Evolutionary conservation across 2,888 invertebrate genomes (phyloP).

Genomic region (Eupelmus urozonus): DNA sequence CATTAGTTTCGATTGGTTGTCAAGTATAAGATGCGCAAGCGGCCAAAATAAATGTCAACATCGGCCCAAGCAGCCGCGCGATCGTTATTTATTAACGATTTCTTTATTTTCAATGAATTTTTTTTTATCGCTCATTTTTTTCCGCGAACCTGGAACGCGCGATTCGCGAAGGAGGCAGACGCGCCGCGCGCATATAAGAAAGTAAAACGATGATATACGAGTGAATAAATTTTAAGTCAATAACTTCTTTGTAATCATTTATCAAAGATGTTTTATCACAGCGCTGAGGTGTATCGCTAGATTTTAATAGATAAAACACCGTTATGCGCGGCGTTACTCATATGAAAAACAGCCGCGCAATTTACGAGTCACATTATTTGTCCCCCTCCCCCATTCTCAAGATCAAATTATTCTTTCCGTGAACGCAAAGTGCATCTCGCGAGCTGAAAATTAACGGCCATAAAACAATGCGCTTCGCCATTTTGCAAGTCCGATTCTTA

Average conservation of each 20-base stretch:
- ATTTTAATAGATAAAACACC: constrained; percentile 53
- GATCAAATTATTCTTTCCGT: constrained; percentile 49
- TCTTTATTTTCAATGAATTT: neutral
- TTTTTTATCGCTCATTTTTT: neutral
- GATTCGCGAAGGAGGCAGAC: too few species aligned
- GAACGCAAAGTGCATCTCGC: constrained; percentile 20
- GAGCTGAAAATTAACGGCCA: constrained; percentile 26
- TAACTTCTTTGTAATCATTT: constrained; percentile 53
- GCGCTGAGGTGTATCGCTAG: constrained; percentile 14
- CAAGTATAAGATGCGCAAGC: constrained; percentile 55
- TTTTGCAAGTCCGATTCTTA: constrained; percentile 37
- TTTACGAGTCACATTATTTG: constrained; percentile 52
- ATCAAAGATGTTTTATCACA: constrained; percentile 50
- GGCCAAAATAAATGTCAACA: constrained; percentile 46
- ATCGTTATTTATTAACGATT: too few species aligned
- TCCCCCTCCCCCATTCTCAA: too few species aligned
- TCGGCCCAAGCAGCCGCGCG: neutral
- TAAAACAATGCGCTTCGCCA: constrained; percentile 26
- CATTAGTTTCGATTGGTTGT: constrained; percentile 66
- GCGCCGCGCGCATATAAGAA: too few species aligned
- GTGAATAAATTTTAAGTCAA: constrained; percentile 55
- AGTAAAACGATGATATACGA: constrained; percentile 55
- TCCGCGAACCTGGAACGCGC: too few species aligned
- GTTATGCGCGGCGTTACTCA: constrained; percentile 42
- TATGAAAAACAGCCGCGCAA: constrained; percentile 47